Evolutionary conservation across 2,888 invertebrate genomes (phyloP).

Genomic region (Blastobasis lacticolella): DNA sequence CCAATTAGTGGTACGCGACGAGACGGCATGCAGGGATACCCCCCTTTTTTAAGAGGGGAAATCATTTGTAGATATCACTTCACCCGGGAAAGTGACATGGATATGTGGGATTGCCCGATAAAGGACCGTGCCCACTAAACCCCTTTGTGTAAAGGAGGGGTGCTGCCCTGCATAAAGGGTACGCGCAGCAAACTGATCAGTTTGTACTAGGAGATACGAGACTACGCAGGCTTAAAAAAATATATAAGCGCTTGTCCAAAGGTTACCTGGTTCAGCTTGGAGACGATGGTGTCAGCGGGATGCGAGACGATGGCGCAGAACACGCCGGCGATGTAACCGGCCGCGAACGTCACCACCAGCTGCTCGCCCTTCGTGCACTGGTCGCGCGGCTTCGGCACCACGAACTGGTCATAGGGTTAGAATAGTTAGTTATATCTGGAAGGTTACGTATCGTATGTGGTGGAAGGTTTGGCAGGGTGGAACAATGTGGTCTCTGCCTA

Average conservation of each 20-base stretch:
- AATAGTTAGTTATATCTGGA: not conserved
- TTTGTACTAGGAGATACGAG: not conserved
- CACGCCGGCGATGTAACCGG: slow-evolving; percentile 97
- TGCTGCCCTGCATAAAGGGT: too few species aligned
- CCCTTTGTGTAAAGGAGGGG: too few species aligned
- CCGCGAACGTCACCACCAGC: slow-evolving; percentile 94
- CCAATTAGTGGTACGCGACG: too few species aligned
- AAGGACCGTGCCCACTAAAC: too few species aligned
- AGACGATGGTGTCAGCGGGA: slow-evolving; percentile 97
- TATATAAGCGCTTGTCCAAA: not conserved
- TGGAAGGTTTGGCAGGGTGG: not conserved
- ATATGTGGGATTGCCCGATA: too few species aligned
- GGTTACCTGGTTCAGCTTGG: slow-evolving; percentile 92
- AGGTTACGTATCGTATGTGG: not conserved
- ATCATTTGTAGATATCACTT: too few species aligned
- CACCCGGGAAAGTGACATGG: too few species aligned
- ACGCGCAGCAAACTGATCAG: not conserved
- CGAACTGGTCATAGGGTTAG: slow-evolving; percentile 62
- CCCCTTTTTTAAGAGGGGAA: too few species aligned
- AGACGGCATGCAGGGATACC: too few species aligned
- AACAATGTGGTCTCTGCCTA: too few species aligned
- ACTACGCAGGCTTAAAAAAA: not conserved
- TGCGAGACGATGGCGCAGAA: slow-evolving; percentile 99
- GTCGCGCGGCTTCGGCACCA: slow-evolving; percentile 95
- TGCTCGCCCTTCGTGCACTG: slow-evolving; percentile 95